Conservation (phyloP, 2,888 invertebrate species). For the Hirtodrosophila trivittata region DNA sequence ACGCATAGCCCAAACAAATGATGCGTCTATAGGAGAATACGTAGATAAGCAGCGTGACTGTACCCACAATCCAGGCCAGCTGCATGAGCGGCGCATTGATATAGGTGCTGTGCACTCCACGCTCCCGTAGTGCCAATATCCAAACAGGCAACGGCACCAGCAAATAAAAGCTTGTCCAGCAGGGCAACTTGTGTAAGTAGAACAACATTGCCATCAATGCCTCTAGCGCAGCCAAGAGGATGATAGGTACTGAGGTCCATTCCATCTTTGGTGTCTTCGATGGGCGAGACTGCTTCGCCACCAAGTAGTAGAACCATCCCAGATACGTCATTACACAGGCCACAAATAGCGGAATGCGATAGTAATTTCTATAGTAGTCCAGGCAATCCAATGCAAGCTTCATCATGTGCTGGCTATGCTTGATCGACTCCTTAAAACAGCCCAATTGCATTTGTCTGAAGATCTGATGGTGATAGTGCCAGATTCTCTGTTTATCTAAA, state of each 20-base stretch:
- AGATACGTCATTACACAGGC: conserved; percentile 88
- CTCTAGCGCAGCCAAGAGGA: conserved; percentile 15
- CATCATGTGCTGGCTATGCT: conserved; percentile 86
- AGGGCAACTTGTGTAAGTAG: conserved; percentile 87
- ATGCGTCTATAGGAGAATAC: conserved; percentile 63
- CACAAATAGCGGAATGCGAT: conserved; percentile 88
- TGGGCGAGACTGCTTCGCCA: conserved; percentile 45
- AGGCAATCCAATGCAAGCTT: conserved; percentile 88
- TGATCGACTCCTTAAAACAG: conserved; percentile 77
- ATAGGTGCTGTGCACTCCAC: conserved; percentile 3
- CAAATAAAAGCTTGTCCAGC: conserved; percentile 87
- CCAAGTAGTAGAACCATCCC: conserved; percentile 88
- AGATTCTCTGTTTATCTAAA: conserved; percentile 44
- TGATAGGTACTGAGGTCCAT: conserved; percentile 2
- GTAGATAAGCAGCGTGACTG: conserved; percentile 65
- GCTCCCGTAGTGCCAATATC: conserved; percentile 55
- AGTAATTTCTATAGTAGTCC: conserved; percentile 93
- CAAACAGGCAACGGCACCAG: conserved; percentile 86
- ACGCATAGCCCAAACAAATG: conserved; percentile 65
- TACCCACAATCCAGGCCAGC: conserved; percentile 78
- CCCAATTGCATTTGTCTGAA: conserved; percentile 13
- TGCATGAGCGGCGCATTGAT: conserved; percentile 20
- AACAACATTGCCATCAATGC: conserved; percentile 46
- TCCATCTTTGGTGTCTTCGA: conserved; percentile 14
- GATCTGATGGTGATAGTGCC: conserved; percentile 26